Base-by-base conservation (phyloP, 2,888 invertebrate genomes). In the Patella pellucida region DNA sequence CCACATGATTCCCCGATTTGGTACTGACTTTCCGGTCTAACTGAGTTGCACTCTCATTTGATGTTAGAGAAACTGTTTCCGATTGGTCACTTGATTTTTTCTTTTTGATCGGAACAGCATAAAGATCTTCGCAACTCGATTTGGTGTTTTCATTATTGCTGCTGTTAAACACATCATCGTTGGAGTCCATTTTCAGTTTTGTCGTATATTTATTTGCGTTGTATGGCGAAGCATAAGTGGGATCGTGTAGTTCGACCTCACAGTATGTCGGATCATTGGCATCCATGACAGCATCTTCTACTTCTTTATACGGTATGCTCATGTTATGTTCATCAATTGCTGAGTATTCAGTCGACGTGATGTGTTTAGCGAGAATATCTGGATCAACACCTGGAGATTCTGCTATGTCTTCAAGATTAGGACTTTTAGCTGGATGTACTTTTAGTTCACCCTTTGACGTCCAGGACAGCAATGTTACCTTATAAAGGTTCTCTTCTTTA, bases 391-490 rank as follows among this genome's bases (percentile, higher is more conserved):
- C 52, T 52, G 51, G 16, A 27, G 52, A 16, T 62, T 51, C 68
- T 7, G 52, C 15, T 27, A 15, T 41, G 50, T 16, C 14, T 19
- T 19, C 50, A 16, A 52, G 16, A 16, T 41, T 23, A n/a, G 74
- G 70, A 54, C 74, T 74, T 54, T 27, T 62, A 9, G 19, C 19
- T 4, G 67, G 56, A 52, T 50, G 16, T n/a, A 70, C 70, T 23
- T 31, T 74, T 16, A 74, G 70, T 41, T 74, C 74, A 23, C 74
- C 74, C 51, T 74, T 74, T 3, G 74, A 74, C 1, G 74, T 74
- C 83, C 83, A 83, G 12, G 81, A 79, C 69, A 76, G 78, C 27
- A 80, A 78, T 14, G 81, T 81, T 41, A 83, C 81, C 69, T 81
- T 80, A 73, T 81, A 83, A 0, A 80, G 81, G 16, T 74, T 75